These are phyloP conservation scores for Cremastinae sp. DNA, from an alignment of 2,888 invertebrate species.

Conservation along the genomic window DNA sequence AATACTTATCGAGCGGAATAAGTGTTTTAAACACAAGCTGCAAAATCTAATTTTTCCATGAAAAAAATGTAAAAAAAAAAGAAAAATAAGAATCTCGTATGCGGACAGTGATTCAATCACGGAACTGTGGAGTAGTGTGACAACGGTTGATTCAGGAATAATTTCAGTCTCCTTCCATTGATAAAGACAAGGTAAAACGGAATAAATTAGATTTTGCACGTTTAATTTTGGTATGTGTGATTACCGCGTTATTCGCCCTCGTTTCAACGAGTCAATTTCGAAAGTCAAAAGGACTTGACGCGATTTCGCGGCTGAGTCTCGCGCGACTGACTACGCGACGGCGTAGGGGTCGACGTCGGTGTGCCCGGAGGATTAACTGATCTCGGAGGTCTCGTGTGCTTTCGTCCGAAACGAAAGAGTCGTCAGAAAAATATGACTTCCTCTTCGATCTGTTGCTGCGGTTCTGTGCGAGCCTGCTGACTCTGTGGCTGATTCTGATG, in stretches of 20 bases:
- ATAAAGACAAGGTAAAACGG: neutral
- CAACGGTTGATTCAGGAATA: neutral
- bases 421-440: conserved; percentile 88
- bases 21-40: conserved; percentile 22
- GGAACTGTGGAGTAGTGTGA: neutral
- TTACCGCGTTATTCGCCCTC: conserved; percentile 12
- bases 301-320: conserved; percentile 75
- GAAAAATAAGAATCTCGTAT: conserved; percentile 4
- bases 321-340: conserved; percentile 73
- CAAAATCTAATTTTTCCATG: conserved; percentile 32
- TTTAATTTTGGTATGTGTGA: conserved; percentile 15
- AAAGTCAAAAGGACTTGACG: conserved; percentile 79
- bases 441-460: conserved; percentile 82
- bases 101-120: conserved; percentile 25
- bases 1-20: conserved; percentile 12
- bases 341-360: conserved; percentile 70
- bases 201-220: conserved; percentile 41
- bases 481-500: conserved; percentile 69
- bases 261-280: conserved; percentile 66
- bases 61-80: conserved; percentile 18
- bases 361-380: conserved; percentile 65
- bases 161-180: neutral
- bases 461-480: conserved; percentile 69
- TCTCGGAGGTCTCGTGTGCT: conserved; percentile 74
- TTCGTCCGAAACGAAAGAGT: conserved; percentile 79